Conservation (phyloP, 1,140 invertebrate genomes). For the Akabosia matsudoensis region DNA sequence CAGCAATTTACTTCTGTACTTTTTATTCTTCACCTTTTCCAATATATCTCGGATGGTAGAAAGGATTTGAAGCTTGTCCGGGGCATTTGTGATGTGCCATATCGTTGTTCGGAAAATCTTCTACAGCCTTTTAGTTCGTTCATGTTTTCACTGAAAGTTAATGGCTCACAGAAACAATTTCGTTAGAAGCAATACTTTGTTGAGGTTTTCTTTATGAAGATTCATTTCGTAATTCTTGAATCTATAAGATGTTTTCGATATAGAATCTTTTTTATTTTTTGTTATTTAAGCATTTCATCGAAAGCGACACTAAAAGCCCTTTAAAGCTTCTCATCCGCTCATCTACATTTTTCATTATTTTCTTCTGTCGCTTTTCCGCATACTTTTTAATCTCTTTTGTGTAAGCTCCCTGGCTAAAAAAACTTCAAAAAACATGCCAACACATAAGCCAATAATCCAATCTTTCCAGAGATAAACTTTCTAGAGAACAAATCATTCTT, state of each 20-base stretch:
- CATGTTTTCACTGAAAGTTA: too few relatives aligned
- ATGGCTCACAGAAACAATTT: too few relatives aligned
- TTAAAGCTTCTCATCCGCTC: conserved; percentile 18
- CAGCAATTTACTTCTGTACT: conserved; percentile 11
- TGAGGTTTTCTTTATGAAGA: too few relatives aligned
- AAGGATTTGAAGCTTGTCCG: neutral
- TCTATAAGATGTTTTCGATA: too few relatives aligned
- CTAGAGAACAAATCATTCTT: too few relatives aligned
- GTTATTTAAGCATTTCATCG: neutral
- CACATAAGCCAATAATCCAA: neutral
- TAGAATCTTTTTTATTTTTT: too few relatives aligned
- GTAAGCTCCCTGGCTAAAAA: neutral
- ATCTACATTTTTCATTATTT: conserved; percentile 23
- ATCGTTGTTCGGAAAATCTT: neutral
- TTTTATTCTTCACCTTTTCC: neutral
- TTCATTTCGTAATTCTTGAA: too few relatives aligned
- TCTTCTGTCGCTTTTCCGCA: too few relatives aligned
- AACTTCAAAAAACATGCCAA: neutral
- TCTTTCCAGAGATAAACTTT: too few relatives aligned
- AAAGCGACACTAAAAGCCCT: conserved; percentile 6
- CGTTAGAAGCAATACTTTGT: too few relatives aligned
- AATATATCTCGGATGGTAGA: neutral
- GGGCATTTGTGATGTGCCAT: neutral
- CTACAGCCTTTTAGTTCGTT: neutral
- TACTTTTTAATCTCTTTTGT: neutral